Percentiles rank a stretch among this genome's conserved stretches.
Evolutionary conservation across 2,888 invertebrate genomes (phyloP).

Genomic region (Apamea epomidion): DNA sequence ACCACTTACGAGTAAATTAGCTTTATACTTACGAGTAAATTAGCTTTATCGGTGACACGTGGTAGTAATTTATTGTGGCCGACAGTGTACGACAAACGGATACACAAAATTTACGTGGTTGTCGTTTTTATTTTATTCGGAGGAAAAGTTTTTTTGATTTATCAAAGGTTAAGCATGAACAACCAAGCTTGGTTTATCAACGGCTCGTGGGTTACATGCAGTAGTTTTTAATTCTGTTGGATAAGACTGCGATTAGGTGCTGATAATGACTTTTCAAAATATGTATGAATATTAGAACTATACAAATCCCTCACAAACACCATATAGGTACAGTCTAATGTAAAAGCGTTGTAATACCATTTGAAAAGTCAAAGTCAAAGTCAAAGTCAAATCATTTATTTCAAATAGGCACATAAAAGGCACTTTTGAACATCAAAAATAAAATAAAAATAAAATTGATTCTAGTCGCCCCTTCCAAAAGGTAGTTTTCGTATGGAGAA

Average conservation of each 20-base stretch:
- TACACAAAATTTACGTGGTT: constrained; percentile 47
- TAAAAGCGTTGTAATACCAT: no score
- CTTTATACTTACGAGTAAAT: constrained; percentile 77
- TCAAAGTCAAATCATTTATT: no score
- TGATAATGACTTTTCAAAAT: background rate
- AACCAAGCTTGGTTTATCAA: background rate
- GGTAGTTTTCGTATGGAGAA: no score
- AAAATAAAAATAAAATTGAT: no score
- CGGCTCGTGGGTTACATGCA: no score
- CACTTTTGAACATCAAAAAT: no score
- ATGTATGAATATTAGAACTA: background rate
- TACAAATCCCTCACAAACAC: background rate
- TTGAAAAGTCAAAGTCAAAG: no score
- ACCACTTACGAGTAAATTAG: constrained; percentile 76
- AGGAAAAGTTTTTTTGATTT: background rate
- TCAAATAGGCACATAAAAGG: no score
- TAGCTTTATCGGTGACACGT: constrained; percentile 71
- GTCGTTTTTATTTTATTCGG: constrained; percentile 8
- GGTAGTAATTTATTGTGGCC: constrained; percentile 68
- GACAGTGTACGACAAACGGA: constrained; percentile 59
- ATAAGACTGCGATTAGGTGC: background rate
- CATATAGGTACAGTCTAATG: no score
- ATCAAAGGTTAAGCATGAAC: background rate
- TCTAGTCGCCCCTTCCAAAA: no score
- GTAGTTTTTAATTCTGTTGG: background rate